phyloP scores from a whole-genome alignment of 2,797 vertebrate genomes.

The Leptodactylus fallax region DNA sequence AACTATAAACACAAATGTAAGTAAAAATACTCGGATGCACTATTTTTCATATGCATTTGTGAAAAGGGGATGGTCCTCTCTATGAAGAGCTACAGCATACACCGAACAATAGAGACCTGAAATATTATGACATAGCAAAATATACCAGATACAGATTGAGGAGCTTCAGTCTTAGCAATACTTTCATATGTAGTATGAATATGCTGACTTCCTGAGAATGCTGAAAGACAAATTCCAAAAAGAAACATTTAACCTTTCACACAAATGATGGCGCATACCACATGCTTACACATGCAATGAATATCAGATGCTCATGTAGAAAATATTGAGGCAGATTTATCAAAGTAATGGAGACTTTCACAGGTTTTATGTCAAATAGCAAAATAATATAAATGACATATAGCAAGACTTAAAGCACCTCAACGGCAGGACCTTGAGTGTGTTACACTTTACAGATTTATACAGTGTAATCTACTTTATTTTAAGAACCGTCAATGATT shows the following conservation, averaged over 20 bases:
- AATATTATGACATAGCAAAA: constrained; percentile 11
- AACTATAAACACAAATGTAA: too few relatives aligned
- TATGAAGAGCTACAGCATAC: neutral
- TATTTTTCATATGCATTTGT: too few relatives aligned
- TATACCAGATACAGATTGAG: constrained; percentile 56
- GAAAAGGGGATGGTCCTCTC: too few relatives aligned
- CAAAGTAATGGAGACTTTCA: constrained; percentile 1
- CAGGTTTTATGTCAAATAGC: neutral
- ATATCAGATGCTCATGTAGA: neutral
- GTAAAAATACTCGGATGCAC: too few relatives aligned
- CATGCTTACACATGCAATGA: constrained; percentile 18
- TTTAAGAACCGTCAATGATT: neutral
- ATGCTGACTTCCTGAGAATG: constrained; percentile 29
- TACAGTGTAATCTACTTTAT: neutral
- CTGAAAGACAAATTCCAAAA: constrained; percentile 59
- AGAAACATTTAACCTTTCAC: constrained; percentile 25
- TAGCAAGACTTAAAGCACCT: too few relatives aligned
- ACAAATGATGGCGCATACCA: neutral
- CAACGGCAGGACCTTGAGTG: neutral
- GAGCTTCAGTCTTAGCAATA: constrained; percentile 44
- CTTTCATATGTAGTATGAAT: constrained; percentile 51
- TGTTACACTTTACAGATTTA: neutral
- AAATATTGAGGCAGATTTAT: constrained; percentile 39
- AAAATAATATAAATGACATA: neutral
- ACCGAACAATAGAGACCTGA: neutral